Conservation (phyloP, 1,140 invertebrate species). For the Brachionus koreanus region DNA sequence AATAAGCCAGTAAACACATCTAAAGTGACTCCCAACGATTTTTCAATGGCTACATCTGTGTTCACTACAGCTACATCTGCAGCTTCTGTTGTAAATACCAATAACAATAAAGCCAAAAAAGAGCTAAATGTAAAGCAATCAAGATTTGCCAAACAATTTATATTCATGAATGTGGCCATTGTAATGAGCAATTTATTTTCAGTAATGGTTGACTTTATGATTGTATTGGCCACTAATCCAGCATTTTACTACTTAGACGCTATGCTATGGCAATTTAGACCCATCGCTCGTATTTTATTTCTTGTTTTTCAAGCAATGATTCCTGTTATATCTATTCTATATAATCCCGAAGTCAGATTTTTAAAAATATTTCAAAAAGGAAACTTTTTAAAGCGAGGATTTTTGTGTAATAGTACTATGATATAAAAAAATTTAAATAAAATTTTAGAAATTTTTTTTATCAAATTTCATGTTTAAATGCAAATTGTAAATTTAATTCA, state of each 20-base stretch:
- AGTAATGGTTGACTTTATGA: constrained; percentile 13
- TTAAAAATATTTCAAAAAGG: constrained; percentile 27
- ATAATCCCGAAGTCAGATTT: constrained; percentile 13
- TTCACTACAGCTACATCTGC: background rate
- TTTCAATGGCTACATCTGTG: background rate
- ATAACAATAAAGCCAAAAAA: background rate
- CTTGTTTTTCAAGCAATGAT: constrained; percentile 33
- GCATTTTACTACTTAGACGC: constrained; percentile 8
- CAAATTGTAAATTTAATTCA: no score
- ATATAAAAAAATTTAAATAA: background rate
- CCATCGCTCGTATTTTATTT: background rate
- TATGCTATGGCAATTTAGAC: constrained; percentile 24
- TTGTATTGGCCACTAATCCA: constrained; percentile 17
- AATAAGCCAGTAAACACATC: background rate
- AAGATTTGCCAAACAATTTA: constrained; percentile 36
- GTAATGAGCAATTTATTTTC: constrained; percentile 26
- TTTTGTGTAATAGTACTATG: constrained; percentile 26
- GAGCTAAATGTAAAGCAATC: background rate
- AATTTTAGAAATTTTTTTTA: no score
- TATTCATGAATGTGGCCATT: constrained; percentile 5
- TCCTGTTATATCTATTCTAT: background rate
- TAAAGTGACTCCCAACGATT: constrained; percentile 11
- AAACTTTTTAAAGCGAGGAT: constrained; percentile 8
- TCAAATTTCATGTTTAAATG: no score
- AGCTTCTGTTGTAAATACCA: background rate